Base-by-base conservation (phyloP, 2,797 vertebrate genomes). In the Spondyliosoma cantharus region DNA sequence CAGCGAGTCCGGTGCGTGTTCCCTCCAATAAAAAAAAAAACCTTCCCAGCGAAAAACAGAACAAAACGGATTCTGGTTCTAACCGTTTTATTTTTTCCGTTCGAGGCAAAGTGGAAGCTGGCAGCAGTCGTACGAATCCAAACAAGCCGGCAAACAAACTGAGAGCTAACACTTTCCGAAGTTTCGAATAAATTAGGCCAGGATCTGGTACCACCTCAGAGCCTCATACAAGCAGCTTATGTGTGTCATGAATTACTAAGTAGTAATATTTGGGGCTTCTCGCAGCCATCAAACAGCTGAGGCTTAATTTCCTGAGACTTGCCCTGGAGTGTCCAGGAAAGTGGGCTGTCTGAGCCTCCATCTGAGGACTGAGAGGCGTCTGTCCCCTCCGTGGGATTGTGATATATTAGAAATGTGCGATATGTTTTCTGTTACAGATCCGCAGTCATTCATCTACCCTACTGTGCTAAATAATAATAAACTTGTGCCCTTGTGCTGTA, bases 241-340 rank as follows among this genome's bases (percentile, higher is more conserved):
- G 90, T 89, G 90, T 93, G 90, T 90, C 90, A 91, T 91, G 91
- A 92, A 93, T 93, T 84, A 87, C 92, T 92, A 91, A 93, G 88
- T 82, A 87, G 90, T 83, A 84, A 90, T 90, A 93, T 93, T 88
- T 89, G 87, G 88, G 87, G 88, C 89, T 85, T 87, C 87, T 90
- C 76, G 46, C 86, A 87, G 86, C 84, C 83, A 82, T 92, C 90
- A 90, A 89, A 90, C 87, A 92, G 91, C 92, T 91, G 90, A 92
- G 91, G 85, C 90, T 91, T 89, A 83, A 90, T 89, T 90, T 89
- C 91, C 87, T 53, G 81, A 91, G 88, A 91, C 85, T 89, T 86
- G 85, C 87, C 88, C 89, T 75, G 75, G 68, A 93, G 90, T 90
- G 88, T 87, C 91, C 85, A 78, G 76, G 82, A 87, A 93, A 93